Evolutionary conservation across 2,888 invertebrate genomes (phyloP).

Genomic region (Prostheceraeus crozeri): DNA sequence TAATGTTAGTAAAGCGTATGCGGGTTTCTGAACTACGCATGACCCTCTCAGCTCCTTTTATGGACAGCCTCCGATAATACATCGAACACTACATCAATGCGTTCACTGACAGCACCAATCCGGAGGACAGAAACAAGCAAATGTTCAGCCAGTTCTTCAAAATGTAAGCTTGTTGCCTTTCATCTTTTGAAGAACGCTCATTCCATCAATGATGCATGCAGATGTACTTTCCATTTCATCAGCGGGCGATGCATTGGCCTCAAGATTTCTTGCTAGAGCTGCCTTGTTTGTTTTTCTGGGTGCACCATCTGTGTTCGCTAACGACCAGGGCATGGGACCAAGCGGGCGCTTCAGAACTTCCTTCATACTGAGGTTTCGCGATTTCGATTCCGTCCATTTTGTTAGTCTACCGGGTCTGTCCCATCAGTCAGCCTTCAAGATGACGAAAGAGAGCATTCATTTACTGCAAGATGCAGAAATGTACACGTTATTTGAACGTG

Average conservation of each 20-base stretch:
- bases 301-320: not conserved
- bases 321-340: not conserved
- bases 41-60: conserved; percentile 23
- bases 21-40: conserved; percentile 10
- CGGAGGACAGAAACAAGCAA: conserved; percentile 11
- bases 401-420: too few species aligned
- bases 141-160: not conserved
- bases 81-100: conserved; percentile 27
- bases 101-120: conserved; percentile 19
- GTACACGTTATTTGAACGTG: too few species aligned
- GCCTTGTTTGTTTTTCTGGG: conserved; percentile 10
- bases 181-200: conserved; percentile 18
- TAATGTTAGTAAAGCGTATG: conserved; percentile 36
- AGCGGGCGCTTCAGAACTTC: too few species aligned
- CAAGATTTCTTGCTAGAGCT: conserved; percentile 5
- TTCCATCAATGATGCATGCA: conserved; percentile 22
- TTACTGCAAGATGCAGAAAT: too few species aligned
- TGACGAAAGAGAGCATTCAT: too few species aligned
- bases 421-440: too few species aligned
- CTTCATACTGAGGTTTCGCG: too few species aligned
- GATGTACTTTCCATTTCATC: not conserved
- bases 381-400: too few species aligned
- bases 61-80: conserved; percentile 11
- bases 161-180: not conserved
- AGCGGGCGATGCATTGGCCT: not conserved